Base-by-base conservation (phyloP, 2,797 vertebrate genomes). In the Amblyraja radiata region DNA sequence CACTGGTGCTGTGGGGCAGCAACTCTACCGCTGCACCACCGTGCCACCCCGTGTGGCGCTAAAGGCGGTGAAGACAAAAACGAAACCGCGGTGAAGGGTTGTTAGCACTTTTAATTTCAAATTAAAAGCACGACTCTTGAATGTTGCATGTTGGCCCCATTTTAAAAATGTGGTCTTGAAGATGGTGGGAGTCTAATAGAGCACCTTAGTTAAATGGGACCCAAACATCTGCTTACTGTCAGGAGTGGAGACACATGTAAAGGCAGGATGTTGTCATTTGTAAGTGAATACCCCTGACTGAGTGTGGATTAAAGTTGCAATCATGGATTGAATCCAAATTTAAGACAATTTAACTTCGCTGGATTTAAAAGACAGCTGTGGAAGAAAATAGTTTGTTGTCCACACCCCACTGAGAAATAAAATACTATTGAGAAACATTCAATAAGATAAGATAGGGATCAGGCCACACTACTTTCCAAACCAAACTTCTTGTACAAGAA, bases 261-360 rank as follows among this genome's bases (percentile, higher is more conserved):
- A 32, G 84, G 84, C 61, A 88, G 61, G 61, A 65, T 65, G 84
- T 28, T 65, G 58, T 88, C 84, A 88, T 88, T 88, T 88, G 84
- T 88, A 88, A 88, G 28, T 18, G 84, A 88, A 88, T 63, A 88
- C n/a, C 84, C 61, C 58, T 88, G 84, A 65, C 61, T 68, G 61
- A 88, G 84, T 68, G 61, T 88, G 61, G n/a, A 32, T 88, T 88
- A 14, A 88, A 65, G 13, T 88, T 65, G 88, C 32, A 65, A 88
- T 88, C 84, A 88, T 88, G 61, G 61, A 68, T 88, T 88, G 65
- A 65, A 88, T 68, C 61, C 84, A 65, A 88, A 28, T 88, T 88
- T n/a, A 65, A 65, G 28, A 39, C 16, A 46, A 73, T 73, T 91
- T 39, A 73, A 36, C 18, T 73, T 23, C 39, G 68, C 88, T 91